A percentile compares a stretch with the other conserved stretches of the same genome.
Conservation (phyloP, 2,113 vertebrate genomes). For the Manacus vitellinus region DNA sequence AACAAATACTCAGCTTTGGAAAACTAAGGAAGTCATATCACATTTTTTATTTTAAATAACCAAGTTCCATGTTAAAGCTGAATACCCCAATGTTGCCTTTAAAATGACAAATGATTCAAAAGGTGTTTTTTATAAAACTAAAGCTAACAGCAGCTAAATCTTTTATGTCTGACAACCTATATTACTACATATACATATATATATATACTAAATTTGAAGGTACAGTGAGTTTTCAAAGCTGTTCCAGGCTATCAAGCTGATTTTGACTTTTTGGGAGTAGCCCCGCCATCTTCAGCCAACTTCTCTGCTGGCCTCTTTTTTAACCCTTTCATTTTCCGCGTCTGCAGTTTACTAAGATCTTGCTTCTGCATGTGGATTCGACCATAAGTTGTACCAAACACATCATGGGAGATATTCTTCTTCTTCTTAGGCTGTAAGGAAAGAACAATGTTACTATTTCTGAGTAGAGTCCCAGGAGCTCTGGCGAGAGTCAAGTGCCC, state of each 20-base stretch:
- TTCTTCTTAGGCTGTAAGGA: conserved; percentile 89
- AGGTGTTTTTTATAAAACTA: neutral
- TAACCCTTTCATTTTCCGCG: conserved; percentile 93
- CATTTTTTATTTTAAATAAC: conserved; percentile 13
- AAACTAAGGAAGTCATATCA: neutral
- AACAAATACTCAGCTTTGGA: neutral
- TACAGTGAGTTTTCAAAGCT: neutral
- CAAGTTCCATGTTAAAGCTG: neutral
- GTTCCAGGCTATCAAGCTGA: conserved; percentile 24
- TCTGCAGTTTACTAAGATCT: conserved; percentile 90
- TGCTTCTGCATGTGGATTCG: conserved; percentile 98
- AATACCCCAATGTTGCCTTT: neutral
- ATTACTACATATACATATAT: neutral
- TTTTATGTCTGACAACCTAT: neutral
- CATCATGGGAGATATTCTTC: conserved; percentile 94
- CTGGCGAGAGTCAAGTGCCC: neutral
- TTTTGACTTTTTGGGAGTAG: conserved; percentile 77
- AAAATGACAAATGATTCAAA: neutral
- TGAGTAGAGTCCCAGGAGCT: neutral
- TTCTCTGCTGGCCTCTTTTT: conserved; percentile 83
- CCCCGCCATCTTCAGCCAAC: conserved; percentile 27
- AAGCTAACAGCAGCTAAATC: neutral
- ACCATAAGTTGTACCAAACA: conserved; percentile 89
- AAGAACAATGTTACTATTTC: neutral
- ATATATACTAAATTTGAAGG: neutral